Conservation (phyloP, 2,797 vertebrate genomes). For the Typhlichthys subterraneus region DNA sequence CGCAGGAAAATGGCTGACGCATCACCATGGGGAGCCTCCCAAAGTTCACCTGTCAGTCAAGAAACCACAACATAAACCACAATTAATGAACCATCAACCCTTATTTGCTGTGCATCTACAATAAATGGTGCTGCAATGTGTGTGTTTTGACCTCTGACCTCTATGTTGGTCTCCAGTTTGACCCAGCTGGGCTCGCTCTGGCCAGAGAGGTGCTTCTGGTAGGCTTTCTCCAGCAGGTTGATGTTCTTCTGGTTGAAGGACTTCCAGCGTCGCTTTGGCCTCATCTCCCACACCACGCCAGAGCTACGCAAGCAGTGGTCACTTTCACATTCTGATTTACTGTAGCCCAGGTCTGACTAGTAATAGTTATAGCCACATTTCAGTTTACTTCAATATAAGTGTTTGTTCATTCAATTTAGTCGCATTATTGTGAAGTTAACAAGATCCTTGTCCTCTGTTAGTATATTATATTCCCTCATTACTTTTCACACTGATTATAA, state of each 20-base stretch:
- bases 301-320: slow-evolving; percentile 74
- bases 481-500: too few species aligned
- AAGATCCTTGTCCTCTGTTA: too few species aligned
- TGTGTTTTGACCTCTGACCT: slow-evolving; percentile 75
- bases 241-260: slow-evolving; percentile 93
- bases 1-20: slow-evolving; percentile 82
- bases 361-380: neutral
- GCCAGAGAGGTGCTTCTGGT: slow-evolving; percentile 78
- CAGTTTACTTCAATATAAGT: too few species aligned
- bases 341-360: neutral
- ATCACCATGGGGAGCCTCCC: slow-evolving; percentile 84
- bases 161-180: slow-evolving; percentile 83
- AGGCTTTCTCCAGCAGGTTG: slow-evolving; percentile 85
- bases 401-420: too few species aligned
- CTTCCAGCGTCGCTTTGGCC: slow-evolving; percentile 92
- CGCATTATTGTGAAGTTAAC: too few species aligned
- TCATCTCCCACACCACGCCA: slow-evolving; percentile 95
- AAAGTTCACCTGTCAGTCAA: slow-evolving; percentile 85
- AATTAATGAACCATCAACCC: neutral
- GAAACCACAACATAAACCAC: neutral
- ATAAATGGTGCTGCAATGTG: neutral
- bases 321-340: neutral
- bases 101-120: neutral
- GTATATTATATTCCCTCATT: too few species aligned
- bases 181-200: slow-evolving; percentile 73